Conservation (phyloP, 2,888 invertebrate species). For the Dryomyza anilis region DNA sequence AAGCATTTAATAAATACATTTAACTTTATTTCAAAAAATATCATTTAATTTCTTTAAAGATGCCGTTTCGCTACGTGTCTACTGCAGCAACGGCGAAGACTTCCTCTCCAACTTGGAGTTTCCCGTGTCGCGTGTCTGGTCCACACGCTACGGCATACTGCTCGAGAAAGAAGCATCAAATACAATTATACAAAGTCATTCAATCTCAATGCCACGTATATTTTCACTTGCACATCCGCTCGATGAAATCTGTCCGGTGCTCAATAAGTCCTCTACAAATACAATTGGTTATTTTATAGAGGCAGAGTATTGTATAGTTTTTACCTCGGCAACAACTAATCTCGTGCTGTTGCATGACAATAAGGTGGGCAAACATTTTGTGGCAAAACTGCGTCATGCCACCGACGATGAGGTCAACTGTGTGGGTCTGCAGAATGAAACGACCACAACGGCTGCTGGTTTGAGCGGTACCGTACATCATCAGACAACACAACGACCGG, state of each 20-base stretch:
- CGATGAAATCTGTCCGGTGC: conserved; percentile 87
- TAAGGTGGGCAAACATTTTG: conserved; percentile 77
- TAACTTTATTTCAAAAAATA: too few species aligned
- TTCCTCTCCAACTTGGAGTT: conserved; percentile 81
- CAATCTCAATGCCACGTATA: conserved; percentile 72
- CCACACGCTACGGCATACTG: conserved; percentile 82
- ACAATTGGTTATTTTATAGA: conserved; percentile 69
- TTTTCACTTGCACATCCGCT: conserved; percentile 89
- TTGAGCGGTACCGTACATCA: conserved; percentile 41
- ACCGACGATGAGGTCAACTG: conserved; percentile 72
- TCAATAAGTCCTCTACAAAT: conserved; percentile 70
- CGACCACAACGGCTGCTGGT: conserved; percentile 41
- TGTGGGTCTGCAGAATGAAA: conserved; percentile 65
- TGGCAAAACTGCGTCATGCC: conserved; percentile 80
- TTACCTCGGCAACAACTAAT: conserved; percentile 77
- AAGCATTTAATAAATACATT: too few species aligned
- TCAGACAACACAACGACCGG: conserved; percentile 31
- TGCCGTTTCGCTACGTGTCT: conserved; percentile 76
- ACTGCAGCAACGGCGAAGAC: conserved; percentile 80
- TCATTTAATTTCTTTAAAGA: conserved; percentile 61
- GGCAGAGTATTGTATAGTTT: conserved; percentile 70
- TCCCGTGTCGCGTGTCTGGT: conserved; percentile 82
- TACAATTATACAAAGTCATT: conserved; percentile 52
- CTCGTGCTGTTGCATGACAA: conserved; percentile 81
- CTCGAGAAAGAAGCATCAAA: conserved; percentile 72